Conservation (phyloP, 1,140 invertebrate species). For the Dreissena rostriformis region DNA sequence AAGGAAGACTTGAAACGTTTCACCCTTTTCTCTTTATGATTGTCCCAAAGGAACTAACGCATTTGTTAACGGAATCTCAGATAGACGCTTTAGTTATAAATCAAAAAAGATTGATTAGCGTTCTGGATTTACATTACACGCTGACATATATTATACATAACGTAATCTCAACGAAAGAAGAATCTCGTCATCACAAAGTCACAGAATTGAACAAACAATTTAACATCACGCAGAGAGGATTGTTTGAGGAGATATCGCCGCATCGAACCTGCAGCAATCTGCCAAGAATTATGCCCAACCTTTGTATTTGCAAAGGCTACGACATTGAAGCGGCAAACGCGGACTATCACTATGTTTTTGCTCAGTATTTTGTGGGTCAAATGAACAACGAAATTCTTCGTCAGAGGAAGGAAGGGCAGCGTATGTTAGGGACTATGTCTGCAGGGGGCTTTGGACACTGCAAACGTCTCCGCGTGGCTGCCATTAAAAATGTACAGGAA, state of each 20-base stretch:
- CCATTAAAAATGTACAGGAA: conserved; percentile 60
- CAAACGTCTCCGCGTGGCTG: conserved; percentile 51
- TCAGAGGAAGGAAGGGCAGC: conserved; percentile 55
- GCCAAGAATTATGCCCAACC: conserved; percentile 72
- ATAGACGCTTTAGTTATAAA: conserved; percentile 64
- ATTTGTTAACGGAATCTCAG: conserved; percentile 51
- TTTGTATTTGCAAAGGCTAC: conserved; percentile 78
- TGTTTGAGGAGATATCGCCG: conserved; percentile 65
- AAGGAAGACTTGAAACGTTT: conserved; percentile 76
- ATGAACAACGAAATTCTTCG: conserved; percentile 74
- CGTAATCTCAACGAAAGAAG: conserved; percentile 10
- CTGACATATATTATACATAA: conserved; percentile 40
- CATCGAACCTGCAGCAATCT: conserved; percentile 71
- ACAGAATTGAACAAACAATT: conserved; percentile 51
- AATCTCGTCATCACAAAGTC: conserved; percentile 1
- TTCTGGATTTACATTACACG: conserved; percentile 71
- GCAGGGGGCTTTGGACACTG: conserved; percentile 62
- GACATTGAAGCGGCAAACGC: conserved; percentile 62
- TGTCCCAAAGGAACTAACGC: conserved; percentile 62
- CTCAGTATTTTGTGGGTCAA: conserved; percentile 73
- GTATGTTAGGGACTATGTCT: not conserved
- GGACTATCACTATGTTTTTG: conserved; percentile 64
- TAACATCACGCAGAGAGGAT: conserved; percentile 60
- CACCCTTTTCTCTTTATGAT: conserved; percentile 75
- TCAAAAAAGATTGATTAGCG: conserved; percentile 66